Base-by-base conservation (phyloP, 2,797 vertebrate genomes). In the Labeo calbasu region DNA sequence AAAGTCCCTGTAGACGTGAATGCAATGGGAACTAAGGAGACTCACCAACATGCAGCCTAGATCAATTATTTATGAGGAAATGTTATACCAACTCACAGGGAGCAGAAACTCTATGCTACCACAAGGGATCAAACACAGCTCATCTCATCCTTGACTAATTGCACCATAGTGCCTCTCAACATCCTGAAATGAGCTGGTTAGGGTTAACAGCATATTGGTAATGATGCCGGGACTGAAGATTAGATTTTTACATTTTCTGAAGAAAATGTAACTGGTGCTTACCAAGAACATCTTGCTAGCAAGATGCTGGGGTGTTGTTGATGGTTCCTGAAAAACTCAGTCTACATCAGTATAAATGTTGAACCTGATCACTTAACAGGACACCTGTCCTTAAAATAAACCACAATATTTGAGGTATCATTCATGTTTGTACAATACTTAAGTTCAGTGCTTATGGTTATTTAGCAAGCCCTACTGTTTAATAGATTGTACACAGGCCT, bases 51-150 rank as follows among this genome's bases (percentile, higher is more conserved):
- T 70, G 63, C 69, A 76, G 51, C 15, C 19, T 32, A 6, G 2
- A 32, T 94, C 57, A 88, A 94, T 93, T 87, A 94, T 94, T 91
- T 14, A 95, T 90, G 5, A 83, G 87, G 94, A 86, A 92, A 96
- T 85, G 8, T 66, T 90, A 95, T 80, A 89, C 73, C 51, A 53
- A 32, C 78, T 81, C 73, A 82, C 61, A 81, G 65, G 65, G 70
- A 61, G 36, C 21, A 79, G 89, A 86, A 91, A 91, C 84, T 32
- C 61, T 61, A 91, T 32, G 57, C 89, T 68, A n/a, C 68, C 79
- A 40, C 48, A 68, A 59, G 77, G 77, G 25, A 48, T 79, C 84
- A 83, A 77, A 84, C 77, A 84, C 70, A 72, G 72, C 71, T 63
- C 28, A 79, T 66, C 65, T 55, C 66, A 63, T 50, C 73, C 28